Conservation (phyloP, 2,113 vertebrate species). For the Arenaria interpres region DNA sequence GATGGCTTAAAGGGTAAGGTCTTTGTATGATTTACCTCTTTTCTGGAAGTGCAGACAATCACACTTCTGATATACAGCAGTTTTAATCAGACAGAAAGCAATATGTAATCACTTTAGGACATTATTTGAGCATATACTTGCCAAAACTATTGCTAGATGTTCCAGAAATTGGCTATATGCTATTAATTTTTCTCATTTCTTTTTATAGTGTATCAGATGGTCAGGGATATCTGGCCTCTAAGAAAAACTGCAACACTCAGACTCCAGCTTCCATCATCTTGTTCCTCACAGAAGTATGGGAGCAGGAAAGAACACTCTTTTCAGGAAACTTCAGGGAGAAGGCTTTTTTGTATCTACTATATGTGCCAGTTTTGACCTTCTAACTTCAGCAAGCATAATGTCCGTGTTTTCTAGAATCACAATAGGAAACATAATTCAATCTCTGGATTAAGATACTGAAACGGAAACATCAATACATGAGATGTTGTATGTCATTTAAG, state of each 20-base stretch:
- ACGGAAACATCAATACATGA: neutral
- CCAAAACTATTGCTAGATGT: neutral
- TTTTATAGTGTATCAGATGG: neutral
- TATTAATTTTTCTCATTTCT: neutral
- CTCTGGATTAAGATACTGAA: neutral
- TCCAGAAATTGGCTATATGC: neutral
- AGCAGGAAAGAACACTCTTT: neutral
- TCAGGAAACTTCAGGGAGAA: neutral
- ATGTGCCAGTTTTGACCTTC: neutral
- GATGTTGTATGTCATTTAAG: neutral
- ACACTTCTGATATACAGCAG: neutral
- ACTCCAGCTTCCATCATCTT: neutral
- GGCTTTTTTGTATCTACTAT: neutral
- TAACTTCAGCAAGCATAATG: neutral
- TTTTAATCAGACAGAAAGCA: constrained; percentile 3
- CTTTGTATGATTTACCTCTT: neutral
- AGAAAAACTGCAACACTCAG: neutral
- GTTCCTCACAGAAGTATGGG: neutral
- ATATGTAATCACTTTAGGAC: neutral
- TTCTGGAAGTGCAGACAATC: neutral
- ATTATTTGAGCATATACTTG: neutral
- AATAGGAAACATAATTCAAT: neutral
- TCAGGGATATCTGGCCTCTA: neutral
- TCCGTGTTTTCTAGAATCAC: neutral
- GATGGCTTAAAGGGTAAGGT: neutral